These are phyloP conservation scores for Tachystola acroxantha DNA, from an alignment of 2,888 invertebrate genomes.

Conservation along the genomic window DNA sequence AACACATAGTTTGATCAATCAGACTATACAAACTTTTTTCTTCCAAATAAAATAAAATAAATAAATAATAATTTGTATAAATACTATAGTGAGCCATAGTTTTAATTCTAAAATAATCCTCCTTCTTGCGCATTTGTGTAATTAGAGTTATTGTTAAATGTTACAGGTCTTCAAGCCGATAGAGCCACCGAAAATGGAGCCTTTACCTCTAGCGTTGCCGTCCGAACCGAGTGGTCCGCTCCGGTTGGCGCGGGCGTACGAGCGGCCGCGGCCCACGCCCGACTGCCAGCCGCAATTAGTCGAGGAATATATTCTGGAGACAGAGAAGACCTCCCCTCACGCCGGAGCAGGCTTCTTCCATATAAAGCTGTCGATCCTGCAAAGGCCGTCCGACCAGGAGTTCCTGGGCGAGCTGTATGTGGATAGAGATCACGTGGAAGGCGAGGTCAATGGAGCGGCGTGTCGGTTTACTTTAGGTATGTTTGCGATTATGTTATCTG, in stretches of 20 bases:
- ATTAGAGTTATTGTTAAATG: too few relatives aligned
- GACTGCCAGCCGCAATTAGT: conserved; percentile 89
- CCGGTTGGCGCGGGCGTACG: conserved; percentile 72
- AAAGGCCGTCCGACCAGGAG: conserved; percentile 92
- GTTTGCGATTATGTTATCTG: conserved; percentile 5
- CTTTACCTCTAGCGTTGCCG: conserved; percentile 76
- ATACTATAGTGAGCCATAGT: too few relatives aligned
- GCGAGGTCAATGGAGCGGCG: conserved; percentile 86
- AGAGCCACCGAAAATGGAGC: conserved; percentile 81
- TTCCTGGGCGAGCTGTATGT: conserved; percentile 94
- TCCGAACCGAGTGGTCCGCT: conserved; percentile 56
- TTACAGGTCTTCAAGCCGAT: conserved; percentile 79
- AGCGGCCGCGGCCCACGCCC: conserved; percentile 79
- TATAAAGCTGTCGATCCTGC: conserved; percentile 91
- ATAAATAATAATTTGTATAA: too few relatives aligned
- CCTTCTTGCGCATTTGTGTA: too few relatives aligned
- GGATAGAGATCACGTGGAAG: conserved; percentile 89
- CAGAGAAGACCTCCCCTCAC: conserved; percentile 83
- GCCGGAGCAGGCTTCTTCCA: conserved; percentile 83
- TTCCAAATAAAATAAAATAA: too few relatives aligned
- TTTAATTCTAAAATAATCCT: too few relatives aligned
- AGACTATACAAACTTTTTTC: too few relatives aligned
- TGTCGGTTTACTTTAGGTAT: conserved; percentile 85
- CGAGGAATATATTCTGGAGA: conserved; percentile 93
- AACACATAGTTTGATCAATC: too few relatives aligned